Evolutionary conservation across 2,113 vertebrate species (phyloP).

Genomic region (Taxidea taxus): DNA sequence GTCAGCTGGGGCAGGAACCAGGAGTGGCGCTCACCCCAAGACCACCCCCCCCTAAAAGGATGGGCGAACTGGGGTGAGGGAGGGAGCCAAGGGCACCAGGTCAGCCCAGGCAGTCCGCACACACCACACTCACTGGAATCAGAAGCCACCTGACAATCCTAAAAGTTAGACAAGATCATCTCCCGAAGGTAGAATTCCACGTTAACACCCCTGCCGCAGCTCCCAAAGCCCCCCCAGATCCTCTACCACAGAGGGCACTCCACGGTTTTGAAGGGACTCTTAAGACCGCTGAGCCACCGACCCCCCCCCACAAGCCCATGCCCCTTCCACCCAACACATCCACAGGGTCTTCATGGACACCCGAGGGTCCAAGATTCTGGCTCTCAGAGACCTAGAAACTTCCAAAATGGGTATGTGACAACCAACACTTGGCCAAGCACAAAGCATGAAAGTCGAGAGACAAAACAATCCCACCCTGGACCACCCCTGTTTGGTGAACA

Average conservation of each 20-base stretch:
- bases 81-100: too few species aligned
- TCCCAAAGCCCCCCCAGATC: neutral
- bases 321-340: neutral
- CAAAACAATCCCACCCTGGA: neutral
- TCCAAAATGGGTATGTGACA: neutral
- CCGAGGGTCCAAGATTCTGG: neutral
- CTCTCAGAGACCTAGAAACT: neutral
- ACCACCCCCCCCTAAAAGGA: rapidly evolving
- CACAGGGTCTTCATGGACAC: neutral
- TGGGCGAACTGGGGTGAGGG: too few species aligned
- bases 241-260: neutral
- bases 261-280: too few species aligned
- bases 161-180: rapidly evolving
- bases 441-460: neutral
- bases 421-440: too few species aligned
- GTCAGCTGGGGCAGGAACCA: too few species aligned
- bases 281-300: neutral
- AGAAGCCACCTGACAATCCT: rapidly evolving
- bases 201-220: neutral
- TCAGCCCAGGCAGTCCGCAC: rapidly evolving
- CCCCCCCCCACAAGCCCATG: neutral
- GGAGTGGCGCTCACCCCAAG: too few species aligned
- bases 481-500: neutral
- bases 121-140: rapidly evolving
- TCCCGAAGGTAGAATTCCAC: too few species aligned